These are phyloP conservation scores for Hybognathus amarus DNA, from an alignment of 2,797 vertebrate species.

Conservation along the genomic window DNA sequence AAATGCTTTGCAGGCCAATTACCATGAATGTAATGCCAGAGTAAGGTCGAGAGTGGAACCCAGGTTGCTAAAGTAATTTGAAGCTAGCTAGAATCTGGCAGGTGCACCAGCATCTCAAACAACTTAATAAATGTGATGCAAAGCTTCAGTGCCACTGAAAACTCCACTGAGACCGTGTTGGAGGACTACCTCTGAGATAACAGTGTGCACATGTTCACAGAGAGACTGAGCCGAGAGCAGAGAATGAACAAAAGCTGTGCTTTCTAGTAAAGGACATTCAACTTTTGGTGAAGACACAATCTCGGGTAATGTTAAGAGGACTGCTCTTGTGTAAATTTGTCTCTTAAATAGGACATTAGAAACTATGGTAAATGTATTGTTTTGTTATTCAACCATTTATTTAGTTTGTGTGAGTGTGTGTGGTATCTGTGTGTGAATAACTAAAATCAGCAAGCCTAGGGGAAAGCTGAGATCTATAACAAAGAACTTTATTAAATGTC, in stretches of 20 bases:
- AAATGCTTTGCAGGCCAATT: constrained; percentile 20
- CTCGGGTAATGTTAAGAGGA: constrained; percentile 11
- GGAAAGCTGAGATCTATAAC: constrained; percentile 1
- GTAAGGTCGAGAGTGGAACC: background rate
- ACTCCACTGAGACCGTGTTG: background rate
- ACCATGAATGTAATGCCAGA: constrained; percentile 2
- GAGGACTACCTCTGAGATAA: constrained; percentile 11
- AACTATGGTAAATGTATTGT: constrained; percentile 1
- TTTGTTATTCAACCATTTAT: constrained; percentile 16
- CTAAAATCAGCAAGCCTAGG: constrained; percentile 14
- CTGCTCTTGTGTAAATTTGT: constrained; percentile 3
- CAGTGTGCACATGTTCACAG: background rate
- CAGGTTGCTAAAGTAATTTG: constrained; percentile 20
- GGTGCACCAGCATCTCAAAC: background rate
- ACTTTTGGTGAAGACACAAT: background rate
- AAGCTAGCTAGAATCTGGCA: constrained; percentile 2
- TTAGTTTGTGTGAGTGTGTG: background rate
- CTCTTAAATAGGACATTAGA: constrained; percentile 26
- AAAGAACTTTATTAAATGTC: constrained; percentile 20
- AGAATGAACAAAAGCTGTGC: constrained; percentile 2
- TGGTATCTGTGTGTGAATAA: background rate
- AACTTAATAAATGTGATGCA: constrained; percentile 13
- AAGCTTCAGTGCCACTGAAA: background rate
- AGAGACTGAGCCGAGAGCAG: background rate
- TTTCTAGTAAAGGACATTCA: constrained; percentile 11